These are phyloP conservation scores for Nematostella vectensis DNA, from an alignment of 92 coral and sea anemone genomes.

Conservation along the genomic window DNA sequence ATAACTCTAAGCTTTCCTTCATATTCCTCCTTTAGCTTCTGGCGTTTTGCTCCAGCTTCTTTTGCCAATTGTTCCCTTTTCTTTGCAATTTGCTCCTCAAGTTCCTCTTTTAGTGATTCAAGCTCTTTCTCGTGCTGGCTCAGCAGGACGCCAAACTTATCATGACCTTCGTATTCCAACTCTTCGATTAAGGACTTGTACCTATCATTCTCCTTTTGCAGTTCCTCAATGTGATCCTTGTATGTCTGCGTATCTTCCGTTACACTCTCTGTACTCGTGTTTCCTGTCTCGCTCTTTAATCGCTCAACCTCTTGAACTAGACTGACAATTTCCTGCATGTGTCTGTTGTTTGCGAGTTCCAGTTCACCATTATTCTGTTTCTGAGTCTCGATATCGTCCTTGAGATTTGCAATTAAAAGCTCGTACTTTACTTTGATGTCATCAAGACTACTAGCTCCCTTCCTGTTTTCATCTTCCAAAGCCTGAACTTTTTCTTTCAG, in stretches of 20 bases:
- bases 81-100: constrained; percentile 76
- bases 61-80: constrained; percentile 79
- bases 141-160: constrained; percentile 75
- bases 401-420: constrained; percentile 41
- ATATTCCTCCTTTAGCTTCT: constrained; percentile 72
- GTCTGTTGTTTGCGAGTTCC: constrained; percentile 34
- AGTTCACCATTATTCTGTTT: constrained; percentile 39
- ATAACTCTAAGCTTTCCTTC: constrained; percentile 68
- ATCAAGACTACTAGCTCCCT: constrained; percentile 44
- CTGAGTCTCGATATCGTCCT: constrained; percentile 35
- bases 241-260: constrained; percentile 28
- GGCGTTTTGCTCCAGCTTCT: constrained; percentile 74
- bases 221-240: constrained; percentile 41
- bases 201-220: constrained; percentile 39
- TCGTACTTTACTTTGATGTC: constrained; percentile 57
- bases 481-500: constrained; percentile 28
- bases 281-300: constrained; percentile 11
- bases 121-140: constrained; percentile 86
- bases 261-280: constrained; percentile 5
- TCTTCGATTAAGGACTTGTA: constrained; percentile 39
- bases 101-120: constrained; percentile 66
- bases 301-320: constrained; percentile 53
- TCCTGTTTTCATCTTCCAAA: constrained; percentile 28
- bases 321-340: constrained; percentile 59
- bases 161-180: constrained; percentile 67